Base-by-base conservation (phyloP, 2,888 invertebrate genomes). In the Leucophenga montana region DNA sequence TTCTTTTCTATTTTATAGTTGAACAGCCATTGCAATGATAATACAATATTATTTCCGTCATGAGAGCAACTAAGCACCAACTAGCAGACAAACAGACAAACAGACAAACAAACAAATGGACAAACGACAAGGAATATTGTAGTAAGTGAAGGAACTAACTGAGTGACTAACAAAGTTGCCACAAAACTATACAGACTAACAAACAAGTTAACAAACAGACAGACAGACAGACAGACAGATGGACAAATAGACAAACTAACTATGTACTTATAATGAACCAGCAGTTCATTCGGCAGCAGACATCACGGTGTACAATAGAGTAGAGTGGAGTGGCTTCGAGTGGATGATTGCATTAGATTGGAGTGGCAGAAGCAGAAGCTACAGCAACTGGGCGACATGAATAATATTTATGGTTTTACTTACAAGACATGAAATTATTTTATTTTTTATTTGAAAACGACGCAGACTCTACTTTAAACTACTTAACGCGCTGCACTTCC, bases 41-140 rank as follows among this genome's bases (percentile, higher is more conserved):
- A 80, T 73, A 75, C 68, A 75, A 73, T 74, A 73, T 79, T 79
- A 81, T 83, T 77, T 75, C 73, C 79, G 83, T 73, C 84, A 75
- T 59, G 84, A 77, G 81, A 78, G 72, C 79, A 73, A 76, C 83
- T 73, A 73, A 70, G 44, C 33, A 71, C 59, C 54, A 27, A 71
- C 53, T 54, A 50, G 16, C 50, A 50, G 54, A 56, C 66, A 59
- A 62, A 18, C 50, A 56, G 62, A 31, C n/a, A 67, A 57, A 54
- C 39, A n/a, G 39, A 59, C 64, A 39, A 50, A 16, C 71, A 46
- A 50, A 66, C 53, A 62, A 62, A n/a, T n/a, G n/a, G n/a, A 66
- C 54, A n/a, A 46, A 50, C 20, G 70, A 27, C 54, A 39, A 27
- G 27, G 27, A 27, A 27, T 27, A 27, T 4, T 2, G 27, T 4